Evolutionary conservation across 92 coral and sea anemone species (phyloP).

Genomic region (Palythoa grandis): DNA sequence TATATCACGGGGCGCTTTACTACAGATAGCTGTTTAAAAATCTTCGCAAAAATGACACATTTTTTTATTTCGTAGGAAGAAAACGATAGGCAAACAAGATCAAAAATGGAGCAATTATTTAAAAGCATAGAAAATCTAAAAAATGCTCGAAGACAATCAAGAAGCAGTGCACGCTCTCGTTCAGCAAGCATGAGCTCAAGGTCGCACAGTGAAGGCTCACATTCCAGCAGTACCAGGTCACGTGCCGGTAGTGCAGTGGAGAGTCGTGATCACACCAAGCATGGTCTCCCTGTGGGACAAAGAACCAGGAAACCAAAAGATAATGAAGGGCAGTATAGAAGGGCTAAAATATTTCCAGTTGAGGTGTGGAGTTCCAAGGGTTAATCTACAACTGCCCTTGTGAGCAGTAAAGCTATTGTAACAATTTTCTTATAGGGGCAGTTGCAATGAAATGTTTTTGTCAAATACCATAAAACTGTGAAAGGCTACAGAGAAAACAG

Average conservation of each 20-base stretch:
- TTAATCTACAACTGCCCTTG: not conserved
- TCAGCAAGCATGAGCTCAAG: constrained; percentile 32
- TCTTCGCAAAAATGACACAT: no score
- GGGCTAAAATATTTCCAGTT: constrained; percentile 38
- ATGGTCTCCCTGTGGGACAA: constrained; percentile 24
- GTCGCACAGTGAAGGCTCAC: constrained; percentile 7
- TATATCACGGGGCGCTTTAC: no score
- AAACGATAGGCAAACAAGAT: constrained; percentile 67
- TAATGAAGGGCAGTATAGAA: constrained; percentile 1
- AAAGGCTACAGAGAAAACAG: no score
- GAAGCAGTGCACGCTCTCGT: constrained; percentile 9
- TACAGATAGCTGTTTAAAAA: no score
- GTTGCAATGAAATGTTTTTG: no score
- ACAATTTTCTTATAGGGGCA: not conserved
- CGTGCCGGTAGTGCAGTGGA: not conserved
- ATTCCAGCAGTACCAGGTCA: not conserved
- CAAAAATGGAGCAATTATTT: constrained; percentile 79
- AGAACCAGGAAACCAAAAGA: constrained; percentile 1
- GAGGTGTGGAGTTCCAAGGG: constrained; percentile 39
- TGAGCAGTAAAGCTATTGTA: not conserved
- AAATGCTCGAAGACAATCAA: constrained; percentile 9
- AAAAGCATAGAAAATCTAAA: constrained; percentile 59
- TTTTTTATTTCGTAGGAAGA: constrained; percentile 42
- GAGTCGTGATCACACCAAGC: not conserved
- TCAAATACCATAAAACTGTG: no score